phyloP scores from a whole-genome alignment of 2,888 invertebrate species.

The Eurytoma adleriae region DNA sequence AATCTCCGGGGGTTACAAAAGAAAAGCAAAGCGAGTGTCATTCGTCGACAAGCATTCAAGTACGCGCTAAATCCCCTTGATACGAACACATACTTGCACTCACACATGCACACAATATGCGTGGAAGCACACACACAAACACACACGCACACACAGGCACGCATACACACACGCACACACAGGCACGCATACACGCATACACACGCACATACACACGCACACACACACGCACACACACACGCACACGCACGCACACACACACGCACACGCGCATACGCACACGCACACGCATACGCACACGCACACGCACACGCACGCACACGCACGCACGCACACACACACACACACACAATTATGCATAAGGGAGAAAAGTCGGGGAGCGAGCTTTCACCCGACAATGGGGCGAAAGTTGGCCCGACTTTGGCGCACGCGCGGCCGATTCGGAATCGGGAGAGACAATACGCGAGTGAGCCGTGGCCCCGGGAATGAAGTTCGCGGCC shows the following conservation, averaged over 20 bases:
- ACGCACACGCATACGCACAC: background rate
- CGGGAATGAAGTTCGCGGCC: conserved; percentile 57
- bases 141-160: no score
- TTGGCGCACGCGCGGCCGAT: conserved; percentile 14
- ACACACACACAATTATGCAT: background rate
- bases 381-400: conserved; percentile 52
- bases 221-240: background rate
- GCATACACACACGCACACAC: no score
- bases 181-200: no score
- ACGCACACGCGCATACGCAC: background rate
- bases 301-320: background rate
- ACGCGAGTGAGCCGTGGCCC: conserved; percentile 60
- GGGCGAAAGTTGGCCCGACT: conserved; percentile 54
- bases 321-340: background rate
- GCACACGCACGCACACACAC: background rate
- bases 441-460: conserved; percentile 58
- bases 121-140: no score
- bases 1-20: no score
- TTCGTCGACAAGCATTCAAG: no score
- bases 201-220: no score
- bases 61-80: no score
- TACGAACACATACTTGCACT: no score
- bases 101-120: no score
- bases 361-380: conserved; percentile 12
- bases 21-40: no score